phyloP scores from a whole-genome alignment of 53 echinoderm and acorn worm species.

The Patiria pectinifera region DNA sequence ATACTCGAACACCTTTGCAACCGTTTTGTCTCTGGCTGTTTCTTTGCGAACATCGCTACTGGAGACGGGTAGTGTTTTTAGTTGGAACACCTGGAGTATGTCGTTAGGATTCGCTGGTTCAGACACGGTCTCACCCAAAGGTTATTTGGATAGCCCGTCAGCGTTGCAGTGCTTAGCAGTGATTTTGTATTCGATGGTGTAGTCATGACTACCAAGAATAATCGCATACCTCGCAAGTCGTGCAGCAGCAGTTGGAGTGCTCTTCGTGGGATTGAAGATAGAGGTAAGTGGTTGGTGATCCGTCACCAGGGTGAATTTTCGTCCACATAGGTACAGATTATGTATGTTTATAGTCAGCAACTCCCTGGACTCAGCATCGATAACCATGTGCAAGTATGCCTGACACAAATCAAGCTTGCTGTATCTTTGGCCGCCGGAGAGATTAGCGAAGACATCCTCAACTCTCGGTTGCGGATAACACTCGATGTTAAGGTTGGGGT shows the following conservation, averaged over 20 bases:
- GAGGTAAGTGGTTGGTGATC: conserved; percentile 66
- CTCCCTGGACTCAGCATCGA: conserved; percentile 23
- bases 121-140: conserved; percentile 9
- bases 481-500: conserved; percentile 28
- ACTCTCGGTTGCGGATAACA: conserved; percentile 39
- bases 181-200: conserved; percentile 50
- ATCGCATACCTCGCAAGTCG: conserved; percentile 44
- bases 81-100: conserved; percentile 26
- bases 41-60: conserved; percentile 33
- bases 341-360: conserved; percentile 44
- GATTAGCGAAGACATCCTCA: conserved; percentile 40
- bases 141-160: conserved; percentile 42
- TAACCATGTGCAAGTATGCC: conserved; percentile 36
- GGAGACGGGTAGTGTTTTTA: conserved; percentile 60
- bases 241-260: conserved; percentile 44
- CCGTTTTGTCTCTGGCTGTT: conserved; percentile 21
- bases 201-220: conserved; percentile 36
- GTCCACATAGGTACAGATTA: conserved; percentile 47
- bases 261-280: conserved; percentile 31
- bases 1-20: conserved; percentile 53
- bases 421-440: conserved; percentile 14
- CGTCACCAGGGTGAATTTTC: conserved; percentile 61
- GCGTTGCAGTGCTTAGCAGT: conserved; percentile 31
- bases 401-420: conserved; percentile 39
- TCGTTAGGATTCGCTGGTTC: conserved; percentile 19